phyloP scores from a whole-genome alignment of 2,797 vertebrate species.

The Macropodus opercularis region DNA sequence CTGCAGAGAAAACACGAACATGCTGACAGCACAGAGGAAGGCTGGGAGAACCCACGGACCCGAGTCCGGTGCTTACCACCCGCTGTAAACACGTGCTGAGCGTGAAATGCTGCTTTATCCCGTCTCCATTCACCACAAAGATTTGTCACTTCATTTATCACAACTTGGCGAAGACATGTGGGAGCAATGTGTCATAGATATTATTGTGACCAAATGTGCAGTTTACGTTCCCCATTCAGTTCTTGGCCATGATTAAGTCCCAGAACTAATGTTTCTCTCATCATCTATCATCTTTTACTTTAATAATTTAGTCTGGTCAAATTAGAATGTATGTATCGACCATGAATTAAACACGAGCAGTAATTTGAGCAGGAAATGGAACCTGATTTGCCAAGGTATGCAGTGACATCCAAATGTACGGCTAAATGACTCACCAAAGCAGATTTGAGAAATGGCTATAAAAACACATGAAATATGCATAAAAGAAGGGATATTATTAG shows the following conservation, averaged over 20 bases:
- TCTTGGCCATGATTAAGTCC: conserved; percentile 54
- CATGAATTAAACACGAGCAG: conserved; percentile 80
- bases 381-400: conserved; percentile 75
- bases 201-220: conserved; percentile 52
- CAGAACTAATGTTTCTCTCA: conserved; percentile 58
- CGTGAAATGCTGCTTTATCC: neutral
- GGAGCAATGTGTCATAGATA: conserved; percentile 30
- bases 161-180: conserved; percentile 31
- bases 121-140: conserved; percentile 3
- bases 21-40: no score
- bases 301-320: conserved; percentile 76
- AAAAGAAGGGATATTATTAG: conserved; percentile 74
- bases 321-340: conserved; percentile 78
- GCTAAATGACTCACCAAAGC: conserved; percentile 77
- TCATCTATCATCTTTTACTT: conserved; percentile 69
- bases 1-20: no score
- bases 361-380: conserved; percentile 81
- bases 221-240: conserved; percentile 58
- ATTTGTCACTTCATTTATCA: conserved; percentile 42
- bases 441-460: conserved; percentile 77
- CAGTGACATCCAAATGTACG: conserved; percentile 75
- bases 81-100: no score
- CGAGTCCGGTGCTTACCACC: no score
- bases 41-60: no score
- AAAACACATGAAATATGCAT: conserved; percentile 84